phyloP scores from a whole-genome alignment of 2,113 vertebrate genomes.

The Manacus vitellinus region DNA sequence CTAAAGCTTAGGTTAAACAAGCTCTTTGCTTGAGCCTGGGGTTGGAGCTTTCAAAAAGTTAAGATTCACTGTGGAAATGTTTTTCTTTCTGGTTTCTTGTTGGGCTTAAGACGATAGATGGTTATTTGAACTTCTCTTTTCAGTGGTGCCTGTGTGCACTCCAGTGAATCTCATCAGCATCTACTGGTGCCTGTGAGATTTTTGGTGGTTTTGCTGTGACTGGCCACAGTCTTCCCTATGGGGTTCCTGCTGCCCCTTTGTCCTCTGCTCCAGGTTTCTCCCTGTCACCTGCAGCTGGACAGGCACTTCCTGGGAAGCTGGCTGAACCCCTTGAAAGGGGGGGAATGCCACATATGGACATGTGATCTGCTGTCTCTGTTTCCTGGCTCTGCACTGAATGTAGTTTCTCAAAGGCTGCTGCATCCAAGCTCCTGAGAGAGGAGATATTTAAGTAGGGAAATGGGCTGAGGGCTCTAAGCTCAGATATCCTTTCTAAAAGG shows the following conservation, averaged over 20 bases:
- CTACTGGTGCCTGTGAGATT: background rate
- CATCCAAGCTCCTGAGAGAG: background rate
- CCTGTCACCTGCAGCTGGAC: too few species aligned
- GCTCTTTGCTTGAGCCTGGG: background rate
- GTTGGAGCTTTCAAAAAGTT: background rate
- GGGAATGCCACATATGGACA: fast-evolving
- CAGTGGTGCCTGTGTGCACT: background rate
- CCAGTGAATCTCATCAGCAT: background rate
- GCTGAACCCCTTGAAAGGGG: background rate
- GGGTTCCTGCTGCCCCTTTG: background rate
- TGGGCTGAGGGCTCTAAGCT: background rate
- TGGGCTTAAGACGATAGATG: background rate
- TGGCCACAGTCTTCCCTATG: background rate
- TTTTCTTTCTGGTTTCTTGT: background rate
- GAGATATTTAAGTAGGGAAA: background rate
- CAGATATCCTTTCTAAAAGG: background rate
- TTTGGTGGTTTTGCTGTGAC: background rate
- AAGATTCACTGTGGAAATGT: background rate
- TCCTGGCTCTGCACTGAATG: fast-evolving
- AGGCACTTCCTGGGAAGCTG: background rate
- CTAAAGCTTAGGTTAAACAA: background rate
- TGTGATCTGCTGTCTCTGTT: background rate
- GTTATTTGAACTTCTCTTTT: background rate
- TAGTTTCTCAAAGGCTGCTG: background rate
- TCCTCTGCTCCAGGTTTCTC: background rate